Base-by-base conservation (phyloP, 2,888 invertebrate genomes). In the Odontothrips loti region DNA sequence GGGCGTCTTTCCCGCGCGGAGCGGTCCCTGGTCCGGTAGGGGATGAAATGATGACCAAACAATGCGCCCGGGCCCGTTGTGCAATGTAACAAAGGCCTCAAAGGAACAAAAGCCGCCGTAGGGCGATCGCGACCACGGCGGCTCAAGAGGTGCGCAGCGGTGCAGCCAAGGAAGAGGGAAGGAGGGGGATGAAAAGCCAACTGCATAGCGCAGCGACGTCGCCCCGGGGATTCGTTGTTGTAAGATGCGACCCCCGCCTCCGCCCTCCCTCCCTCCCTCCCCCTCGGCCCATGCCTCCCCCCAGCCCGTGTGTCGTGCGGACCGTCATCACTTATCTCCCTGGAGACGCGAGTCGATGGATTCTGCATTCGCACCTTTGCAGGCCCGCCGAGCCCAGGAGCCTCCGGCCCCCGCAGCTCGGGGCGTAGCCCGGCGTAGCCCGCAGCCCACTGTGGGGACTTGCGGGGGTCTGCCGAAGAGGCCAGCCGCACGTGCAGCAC, bases 1-100 rank as follows among this genome's bases (percentile, higher is more conserved):
- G n/a, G 58, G 15, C 58, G 20, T n/a, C n/a, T 58, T 58, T 58
- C 58, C 68, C 27, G 68, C 68, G 68, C 68, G 68, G 68, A 27
- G 68, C 58, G n/a, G 15, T 17, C 58, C 58, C n/a, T 11, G 15
- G 58, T 8, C 4, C 11, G 58, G 58, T 17, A 27, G 68, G 68
- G 68, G 27, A 75, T 75, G 27, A 75, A 75, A 75, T 75, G 68
- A 75, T 75, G 68, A 75, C 68, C 68, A 75, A 75, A 75, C 58
- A 58, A 58, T 58, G 58, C 58, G 58, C n/a, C 58, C 17, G 8
- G 58, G 58, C 58, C n/a, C 58, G 58, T 58, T 58, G 58, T 58
- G 58, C 58, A 58, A 58, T 58, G 58, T n/a, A 58, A 58, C 58
- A 58, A 58, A 20, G n/a, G 58, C 58, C 58, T 20, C 58, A 17